phyloP scores from a whole-genome alignment of 2,113 vertebrate species.

The Donacobius atricapilla region DNA sequence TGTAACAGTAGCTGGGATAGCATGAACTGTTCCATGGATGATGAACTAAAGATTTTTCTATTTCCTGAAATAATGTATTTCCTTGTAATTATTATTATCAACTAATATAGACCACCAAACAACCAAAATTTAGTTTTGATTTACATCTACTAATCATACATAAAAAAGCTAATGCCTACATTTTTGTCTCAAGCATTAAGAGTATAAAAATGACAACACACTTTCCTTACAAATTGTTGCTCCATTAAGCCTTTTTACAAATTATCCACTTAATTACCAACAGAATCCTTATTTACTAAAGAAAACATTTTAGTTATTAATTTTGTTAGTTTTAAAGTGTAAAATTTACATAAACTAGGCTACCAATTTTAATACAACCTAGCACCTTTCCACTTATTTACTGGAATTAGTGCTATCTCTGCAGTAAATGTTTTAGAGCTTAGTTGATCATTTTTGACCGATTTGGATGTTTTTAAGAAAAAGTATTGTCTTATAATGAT shows the following conservation, averaged over 20 bases:
- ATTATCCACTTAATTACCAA: not conserved
- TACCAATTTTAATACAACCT: not conserved
- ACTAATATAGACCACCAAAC: not conserved
- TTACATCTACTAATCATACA: not conserved
- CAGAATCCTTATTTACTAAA: not conserved
- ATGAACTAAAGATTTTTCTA: not conserved
- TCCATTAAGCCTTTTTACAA: not conserved
- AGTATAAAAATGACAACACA: not conserved
- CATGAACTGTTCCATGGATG: accelerated
- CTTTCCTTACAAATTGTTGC: not conserved
- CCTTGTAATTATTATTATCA: not conserved
- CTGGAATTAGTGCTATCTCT: not conserved
- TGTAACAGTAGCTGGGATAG: not conserved
- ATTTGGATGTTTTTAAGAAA: not conserved
- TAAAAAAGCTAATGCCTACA: not conserved
- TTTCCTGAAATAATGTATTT: not conserved
- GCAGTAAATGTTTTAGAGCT: not conserved
- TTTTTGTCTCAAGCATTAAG: not conserved
- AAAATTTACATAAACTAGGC: not conserved
- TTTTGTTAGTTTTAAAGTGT: not conserved
- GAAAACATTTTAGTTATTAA: not conserved
- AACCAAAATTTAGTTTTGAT: not conserved
- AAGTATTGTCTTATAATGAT: not conserved
- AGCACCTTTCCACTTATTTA: not conserved
- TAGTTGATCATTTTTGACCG: not conserved